A percentile compares a stretch with the other conserved stretches of the same genome.
Evolutionary conservation across 2,797 vertebrate species (phyloP).

Genomic region (Sebastes hopkinsi): DNA sequence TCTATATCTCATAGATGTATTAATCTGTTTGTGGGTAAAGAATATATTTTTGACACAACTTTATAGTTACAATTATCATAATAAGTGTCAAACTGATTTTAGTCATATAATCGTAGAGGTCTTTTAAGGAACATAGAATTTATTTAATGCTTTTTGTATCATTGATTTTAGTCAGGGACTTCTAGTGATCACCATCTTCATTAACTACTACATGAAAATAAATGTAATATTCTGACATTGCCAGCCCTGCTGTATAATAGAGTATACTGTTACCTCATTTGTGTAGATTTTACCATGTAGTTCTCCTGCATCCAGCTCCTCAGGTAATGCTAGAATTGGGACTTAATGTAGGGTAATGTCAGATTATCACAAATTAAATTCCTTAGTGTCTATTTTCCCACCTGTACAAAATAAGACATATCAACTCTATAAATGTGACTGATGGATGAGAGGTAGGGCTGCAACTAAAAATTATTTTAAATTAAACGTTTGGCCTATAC

Average conservation of each 20-base stretch:
- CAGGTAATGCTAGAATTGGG: background rate
- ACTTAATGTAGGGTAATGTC: constrained; percentile 10
- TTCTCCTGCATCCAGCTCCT: background rate
- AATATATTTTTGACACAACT: background rate
- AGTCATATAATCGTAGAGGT: background rate
- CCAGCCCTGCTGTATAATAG: background rate
- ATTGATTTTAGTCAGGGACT: background rate
- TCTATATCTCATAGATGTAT: background rate
- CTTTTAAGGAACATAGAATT: background rate
- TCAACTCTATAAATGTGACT: background rate
- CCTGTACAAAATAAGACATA: background rate
- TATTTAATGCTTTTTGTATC: background rate
- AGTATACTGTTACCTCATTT: background rate
- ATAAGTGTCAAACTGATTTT: background rate
- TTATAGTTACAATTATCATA: background rate
- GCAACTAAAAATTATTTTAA: background rate
- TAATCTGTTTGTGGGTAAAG: background rate
- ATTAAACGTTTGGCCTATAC: background rate
- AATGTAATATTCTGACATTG: background rate
- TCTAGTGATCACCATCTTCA: background rate
- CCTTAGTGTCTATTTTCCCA: background rate
- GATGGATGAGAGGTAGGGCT: background rate
- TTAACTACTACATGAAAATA: background rate
- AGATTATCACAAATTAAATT: constrained; percentile 36
- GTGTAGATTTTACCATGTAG: background rate